Evolutionary conservation across 2,888 invertebrate species (phyloP).

Genomic region (Autographa gamma): DNA sequence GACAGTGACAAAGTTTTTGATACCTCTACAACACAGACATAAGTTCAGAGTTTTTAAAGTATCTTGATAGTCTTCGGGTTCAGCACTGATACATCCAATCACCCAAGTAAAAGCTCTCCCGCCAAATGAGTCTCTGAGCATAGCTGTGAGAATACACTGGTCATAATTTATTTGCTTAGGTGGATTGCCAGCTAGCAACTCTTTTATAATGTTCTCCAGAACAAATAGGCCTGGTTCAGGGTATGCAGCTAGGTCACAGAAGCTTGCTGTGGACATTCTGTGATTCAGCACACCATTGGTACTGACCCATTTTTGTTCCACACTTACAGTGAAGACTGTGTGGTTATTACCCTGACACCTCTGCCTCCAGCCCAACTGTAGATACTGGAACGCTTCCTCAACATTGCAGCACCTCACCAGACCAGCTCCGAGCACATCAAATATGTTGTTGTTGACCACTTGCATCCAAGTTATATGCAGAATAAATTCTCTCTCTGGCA

Average conservation of each 20-base stretch:
- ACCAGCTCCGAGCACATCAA: slow-evolving; percentile 89
- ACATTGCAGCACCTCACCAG: slow-evolving; percentile 90
- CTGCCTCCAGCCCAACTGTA: slow-evolving; percentile 91
- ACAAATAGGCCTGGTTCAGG: slow-evolving; percentile 91
- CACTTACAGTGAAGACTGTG: slow-evolving; percentile 92
- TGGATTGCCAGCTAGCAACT: slow-evolving; percentile 87
- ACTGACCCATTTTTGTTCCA: slow-evolving; percentile 93
- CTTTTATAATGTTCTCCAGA: slow-evolving; percentile 91
- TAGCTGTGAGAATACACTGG: slow-evolving; percentile 91
- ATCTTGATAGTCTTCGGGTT: slow-evolving; percentile 91
- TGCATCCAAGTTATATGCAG: slow-evolving; percentile 93
- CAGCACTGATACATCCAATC: slow-evolving; percentile 92
- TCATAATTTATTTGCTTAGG: slow-evolving; percentile 89
- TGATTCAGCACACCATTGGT: slow-evolving; percentile 91
- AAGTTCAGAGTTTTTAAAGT: slow-evolving; percentile 92
- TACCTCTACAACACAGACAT: slow-evolving; percentile 90
- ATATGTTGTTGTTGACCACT: slow-evolving; percentile 91
- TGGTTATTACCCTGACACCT: slow-evolving; percentile 89
- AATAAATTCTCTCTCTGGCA: slow-evolving; percentile 90
- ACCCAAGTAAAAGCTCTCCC: slow-evolving; percentile 93
- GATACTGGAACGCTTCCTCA: slow-evolving; percentile 92
- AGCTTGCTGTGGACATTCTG: slow-evolving; percentile 92
- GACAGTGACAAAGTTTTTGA: slow-evolving; percentile 92
- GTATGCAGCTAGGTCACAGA: slow-evolving; percentile 91
- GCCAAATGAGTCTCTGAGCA: slow-evolving; percentile 93